Evolutionary conservation across 2,797 vertebrate genomes (phyloP).

Genomic region (Microctenopoma lineatum): DNA sequence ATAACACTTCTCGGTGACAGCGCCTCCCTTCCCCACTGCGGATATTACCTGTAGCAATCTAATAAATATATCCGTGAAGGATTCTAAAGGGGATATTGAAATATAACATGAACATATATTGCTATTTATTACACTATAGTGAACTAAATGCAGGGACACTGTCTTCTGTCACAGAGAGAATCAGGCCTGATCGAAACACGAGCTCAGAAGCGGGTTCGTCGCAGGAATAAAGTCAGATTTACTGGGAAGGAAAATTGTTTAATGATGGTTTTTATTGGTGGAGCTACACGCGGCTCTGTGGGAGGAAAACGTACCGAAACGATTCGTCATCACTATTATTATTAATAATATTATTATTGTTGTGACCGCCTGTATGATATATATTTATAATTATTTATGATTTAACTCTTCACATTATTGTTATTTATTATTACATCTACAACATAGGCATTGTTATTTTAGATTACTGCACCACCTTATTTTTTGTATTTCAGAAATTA

Average conservation of each 20-base stretch:
- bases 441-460: no score
- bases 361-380: no score
- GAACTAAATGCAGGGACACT: conserved; percentile 66
- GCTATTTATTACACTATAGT: conserved; percentile 84
- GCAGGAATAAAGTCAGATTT: conserved; percentile 21
- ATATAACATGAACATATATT: conserved; percentile 87
- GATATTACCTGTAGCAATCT: conserved; percentile 88
- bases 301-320: conserved; percentile 12
- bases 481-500: no score
- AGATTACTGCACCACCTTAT: no score
- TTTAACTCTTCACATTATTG: no score
- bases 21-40: conserved; percentile 83
- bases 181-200: conserved; percentile 14
- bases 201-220: not conserved
- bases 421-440: no score
- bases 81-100: conserved; percentile 88
- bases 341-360: no score
- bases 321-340: conserved; percentile 4
- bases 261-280: conserved; percentile 60
- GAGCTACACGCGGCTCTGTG: not conserved
- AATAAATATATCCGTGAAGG: conserved; percentile 89
- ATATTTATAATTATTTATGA: no score
- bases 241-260: conserved; percentile 27
- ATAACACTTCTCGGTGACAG: conserved; percentile 87
- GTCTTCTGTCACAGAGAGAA: conserved; percentile 52